These are phyloP conservation scores for Lomographa bimaculata DNA, from an alignment of 2,888 invertebrate genomes.

Conservation along the genomic window DNA sequence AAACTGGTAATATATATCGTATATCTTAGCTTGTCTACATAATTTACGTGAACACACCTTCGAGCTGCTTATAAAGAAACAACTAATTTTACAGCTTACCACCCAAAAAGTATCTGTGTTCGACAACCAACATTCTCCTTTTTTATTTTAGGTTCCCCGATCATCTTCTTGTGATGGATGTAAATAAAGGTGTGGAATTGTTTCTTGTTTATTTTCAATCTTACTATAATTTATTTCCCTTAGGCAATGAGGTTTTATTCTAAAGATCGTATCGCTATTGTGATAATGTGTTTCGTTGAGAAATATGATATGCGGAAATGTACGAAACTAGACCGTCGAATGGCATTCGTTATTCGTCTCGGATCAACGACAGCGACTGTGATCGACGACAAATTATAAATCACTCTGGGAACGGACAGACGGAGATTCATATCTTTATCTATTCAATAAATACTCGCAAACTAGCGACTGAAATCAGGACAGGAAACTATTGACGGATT, in stretches of 20 bases:
- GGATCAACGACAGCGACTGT: conserved; percentile 56
- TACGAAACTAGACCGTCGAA: conserved; percentile 43
- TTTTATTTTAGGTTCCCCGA: no score
- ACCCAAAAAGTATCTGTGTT: no score
- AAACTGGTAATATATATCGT: neutral
- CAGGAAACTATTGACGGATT: conserved; percentile 19
- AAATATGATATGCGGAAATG: conserved; percentile 70
- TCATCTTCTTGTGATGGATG: no score
- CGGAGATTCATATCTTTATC: conserved; percentile 50
- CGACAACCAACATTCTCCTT: no score
- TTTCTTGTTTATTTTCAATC: no score
- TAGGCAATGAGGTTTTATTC: no score
- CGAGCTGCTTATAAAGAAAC: no score
- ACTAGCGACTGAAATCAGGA: conserved; percentile 25
- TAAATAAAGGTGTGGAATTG: no score
- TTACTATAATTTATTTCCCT: no score
- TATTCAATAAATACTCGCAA: conserved; percentile 41
- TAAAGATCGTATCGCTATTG: conserved; percentile 34
- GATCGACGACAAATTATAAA: conserved; percentile 61
- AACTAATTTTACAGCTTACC: no score
- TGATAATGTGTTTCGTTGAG: conserved; percentile 49
- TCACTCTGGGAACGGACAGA: conserved; percentile 54
- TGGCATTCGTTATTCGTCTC: conserved; percentile 56
- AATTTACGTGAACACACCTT: no score
- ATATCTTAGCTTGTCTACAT: no score